Evolutionary conservation across 2,797 vertebrate genomes (phyloP).

Genomic region (Parauchenoglanis ngamensis): DNA sequence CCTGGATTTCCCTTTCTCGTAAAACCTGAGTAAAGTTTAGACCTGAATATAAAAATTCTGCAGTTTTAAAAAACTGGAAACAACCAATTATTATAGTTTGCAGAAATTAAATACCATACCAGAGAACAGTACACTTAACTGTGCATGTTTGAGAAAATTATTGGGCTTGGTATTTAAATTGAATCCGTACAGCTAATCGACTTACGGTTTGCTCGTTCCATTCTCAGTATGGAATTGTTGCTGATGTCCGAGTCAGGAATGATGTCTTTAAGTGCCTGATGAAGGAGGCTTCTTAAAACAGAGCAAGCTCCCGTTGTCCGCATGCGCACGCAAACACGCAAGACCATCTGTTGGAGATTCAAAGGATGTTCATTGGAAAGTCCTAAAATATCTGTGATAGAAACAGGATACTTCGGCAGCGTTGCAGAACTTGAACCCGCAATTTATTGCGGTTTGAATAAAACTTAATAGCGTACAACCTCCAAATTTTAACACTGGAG

Average conservation of each 20-base stretch:
- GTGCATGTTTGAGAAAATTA: background rate
- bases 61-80: background rate
- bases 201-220: conserved; percentile 33
- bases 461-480: background rate
- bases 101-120: background rate
- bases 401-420: background rate
- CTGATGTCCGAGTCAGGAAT: background rate
- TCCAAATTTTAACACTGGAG: background rate
- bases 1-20: background rate
- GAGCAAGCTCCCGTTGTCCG: background rate
- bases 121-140: background rate
- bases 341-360: conserved; percentile 18
- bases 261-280: background rate
- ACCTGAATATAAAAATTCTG: background rate
- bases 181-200: background rate
- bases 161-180: background rate
- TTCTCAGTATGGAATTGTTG: background rate
- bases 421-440: background rate
- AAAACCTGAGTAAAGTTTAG: too few species aligned
- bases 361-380: background rate
- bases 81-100: background rate
- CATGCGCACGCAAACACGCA: background rate
- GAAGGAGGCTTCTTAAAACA: background rate
- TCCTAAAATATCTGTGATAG: background rate
- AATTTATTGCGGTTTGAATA: background rate